phyloP scores from a whole-genome alignment of 2,113 vertebrate species.

The Fregata magnificens region DNA sequence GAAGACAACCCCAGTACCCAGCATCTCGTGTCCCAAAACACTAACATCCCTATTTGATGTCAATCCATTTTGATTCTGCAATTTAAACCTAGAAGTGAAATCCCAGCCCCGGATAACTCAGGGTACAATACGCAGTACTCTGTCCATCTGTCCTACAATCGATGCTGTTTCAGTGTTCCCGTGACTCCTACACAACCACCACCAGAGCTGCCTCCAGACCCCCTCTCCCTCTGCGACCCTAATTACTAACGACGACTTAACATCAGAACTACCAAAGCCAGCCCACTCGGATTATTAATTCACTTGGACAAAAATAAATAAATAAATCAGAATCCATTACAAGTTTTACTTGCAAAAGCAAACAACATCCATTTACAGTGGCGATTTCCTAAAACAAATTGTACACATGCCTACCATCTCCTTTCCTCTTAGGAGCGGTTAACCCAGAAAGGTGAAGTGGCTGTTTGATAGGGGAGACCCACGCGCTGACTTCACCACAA shows the following conservation, averaged over 20 bases:
- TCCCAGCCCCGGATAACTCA: neutral
- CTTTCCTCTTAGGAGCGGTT: rapidly evolving
- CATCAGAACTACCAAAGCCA: neutral
- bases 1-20: neutral
- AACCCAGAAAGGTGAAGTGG: neutral
- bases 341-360: neutral
- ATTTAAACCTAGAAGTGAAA: neutral
- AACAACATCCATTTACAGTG: neutral
- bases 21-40: neutral
- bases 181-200: rapidly evolving
- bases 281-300: neutral
- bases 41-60: rapidly evolving
- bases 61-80: neutral
- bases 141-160: rapidly evolving
- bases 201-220: neutral
- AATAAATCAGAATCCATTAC: neutral
- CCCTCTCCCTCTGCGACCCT: neutral
- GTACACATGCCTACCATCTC: neutral
- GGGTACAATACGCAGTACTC: neutral
- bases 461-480: neutral
- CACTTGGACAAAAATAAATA: neutral
- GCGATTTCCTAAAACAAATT: neutral
- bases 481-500: neutral
- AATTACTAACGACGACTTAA: neutral
- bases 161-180: rapidly evolving